Percentiles rank a stretch among this genome's conserved stretches.
Conservation (phyloP, 1,140 invertebrate species). For the Coelopa frigida region DNA sequence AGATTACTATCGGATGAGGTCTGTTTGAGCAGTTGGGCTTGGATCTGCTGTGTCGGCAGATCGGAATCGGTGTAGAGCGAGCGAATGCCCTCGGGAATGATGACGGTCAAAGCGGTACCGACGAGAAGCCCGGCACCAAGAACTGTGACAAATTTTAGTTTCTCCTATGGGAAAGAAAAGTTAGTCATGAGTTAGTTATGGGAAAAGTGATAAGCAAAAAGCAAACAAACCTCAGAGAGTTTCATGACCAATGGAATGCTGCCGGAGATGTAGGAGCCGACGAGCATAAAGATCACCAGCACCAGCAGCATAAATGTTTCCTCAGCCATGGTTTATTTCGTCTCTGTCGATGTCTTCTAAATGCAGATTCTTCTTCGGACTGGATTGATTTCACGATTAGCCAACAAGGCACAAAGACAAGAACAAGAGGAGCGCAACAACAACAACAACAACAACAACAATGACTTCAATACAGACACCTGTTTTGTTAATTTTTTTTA, state of each 20-base stretch:
- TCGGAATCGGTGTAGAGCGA: conserved; percentile 56
- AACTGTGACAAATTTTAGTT: conserved; percentile 87
- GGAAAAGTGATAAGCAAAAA: not conserved
- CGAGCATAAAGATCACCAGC: conserved; percentile 82
- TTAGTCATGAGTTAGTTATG: conserved; percentile 2
- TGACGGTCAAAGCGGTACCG: conserved; percentile 93
- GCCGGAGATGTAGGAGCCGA: conserved; percentile 90
- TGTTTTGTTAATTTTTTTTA: too few relatives aligned
- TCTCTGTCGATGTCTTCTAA: too few relatives aligned
- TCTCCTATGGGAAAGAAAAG: conserved; percentile 88
- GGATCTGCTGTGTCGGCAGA: not conserved
- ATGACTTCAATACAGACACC: too few relatives aligned
- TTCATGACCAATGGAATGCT: conserved; percentile 86
- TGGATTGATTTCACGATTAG: too few relatives aligned
- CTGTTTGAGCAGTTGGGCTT: not conserved
- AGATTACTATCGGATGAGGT: not conserved
- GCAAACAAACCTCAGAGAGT: conserved; percentile 77
- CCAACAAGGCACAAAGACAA: too few relatives aligned
- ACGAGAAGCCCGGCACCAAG: conserved; percentile 96
- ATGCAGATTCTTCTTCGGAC: too few relatives aligned
- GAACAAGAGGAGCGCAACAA: too few relatives aligned
- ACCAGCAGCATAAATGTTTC: conserved; percentile 72
- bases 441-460: too few relatives aligned
- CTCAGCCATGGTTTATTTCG: conserved; percentile 48
- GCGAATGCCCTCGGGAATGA: conserved; percentile 96